Percentiles rank a stretch among this genome's conserved stretches.
phyloP scores from a whole-genome alignment of 2,113 vertebrate species.

The Ictidomys tridecemlineatus region DNA sequence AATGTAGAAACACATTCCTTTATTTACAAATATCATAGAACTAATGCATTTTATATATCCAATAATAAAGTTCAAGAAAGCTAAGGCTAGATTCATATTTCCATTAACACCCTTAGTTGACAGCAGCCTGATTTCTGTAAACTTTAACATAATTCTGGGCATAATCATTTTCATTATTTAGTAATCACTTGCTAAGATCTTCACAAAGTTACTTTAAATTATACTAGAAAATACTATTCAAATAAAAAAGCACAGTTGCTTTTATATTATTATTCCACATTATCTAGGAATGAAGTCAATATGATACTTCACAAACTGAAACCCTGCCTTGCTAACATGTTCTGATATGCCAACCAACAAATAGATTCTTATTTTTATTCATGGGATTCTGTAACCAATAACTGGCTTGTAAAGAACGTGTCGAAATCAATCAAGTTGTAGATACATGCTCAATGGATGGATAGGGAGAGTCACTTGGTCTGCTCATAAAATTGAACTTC shows the following conservation, averaged over 20 bases:
- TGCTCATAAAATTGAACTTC: constrained; percentile 84
- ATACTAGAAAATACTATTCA: neutral
- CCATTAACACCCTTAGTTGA: neutral
- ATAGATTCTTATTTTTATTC: constrained; percentile 92
- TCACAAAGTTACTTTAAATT: constrained; percentile 31
- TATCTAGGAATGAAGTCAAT: constrained; percentile 87
- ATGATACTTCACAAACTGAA: constrained; percentile 88
- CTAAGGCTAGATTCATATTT: neutral
- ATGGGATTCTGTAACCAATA: constrained; percentile 89
- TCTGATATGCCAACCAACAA: constrained; percentile 84
- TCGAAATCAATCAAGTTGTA: constrained; percentile 86
- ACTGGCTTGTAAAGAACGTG: constrained; percentile 87
- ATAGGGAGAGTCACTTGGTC: constrained; percentile 79
- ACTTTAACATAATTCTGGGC: neutral
- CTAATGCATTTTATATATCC: constrained; percentile 1
- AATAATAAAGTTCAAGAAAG: neutral
- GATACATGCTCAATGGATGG: constrained; percentile 79
- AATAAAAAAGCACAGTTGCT: constrained; percentile 58
- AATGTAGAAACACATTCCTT: neutral
- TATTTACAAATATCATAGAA: constrained; percentile 36
- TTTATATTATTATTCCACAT: constrained; percentile 70
- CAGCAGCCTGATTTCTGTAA: neutral
- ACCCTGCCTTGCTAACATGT: constrained; percentile 78
- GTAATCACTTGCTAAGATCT: neutral
- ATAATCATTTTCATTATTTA: constrained; percentile 5